phyloP scores from a whole-genome alignment of 2,888 invertebrate genomes.

The Chalcis sispes region DNA sequence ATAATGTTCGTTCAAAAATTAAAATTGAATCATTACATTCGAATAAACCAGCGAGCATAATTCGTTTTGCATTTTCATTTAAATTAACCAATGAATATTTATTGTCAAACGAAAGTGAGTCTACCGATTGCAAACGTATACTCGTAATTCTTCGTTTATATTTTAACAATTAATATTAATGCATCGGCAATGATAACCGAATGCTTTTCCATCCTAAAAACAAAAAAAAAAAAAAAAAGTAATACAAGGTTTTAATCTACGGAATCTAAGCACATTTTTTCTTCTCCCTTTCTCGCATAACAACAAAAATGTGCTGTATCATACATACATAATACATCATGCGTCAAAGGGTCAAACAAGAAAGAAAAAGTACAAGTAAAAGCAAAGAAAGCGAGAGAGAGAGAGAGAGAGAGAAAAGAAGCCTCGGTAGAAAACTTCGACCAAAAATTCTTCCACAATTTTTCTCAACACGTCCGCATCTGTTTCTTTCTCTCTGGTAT shows the following conservation, averaged over 20 bases:
- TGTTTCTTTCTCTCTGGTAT: slow-evolving; percentile 13
- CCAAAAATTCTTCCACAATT: slow-evolving; percentile 38
- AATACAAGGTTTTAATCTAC: not conserved
- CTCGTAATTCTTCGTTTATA: not conserved
- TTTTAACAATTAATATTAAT: not conserved
- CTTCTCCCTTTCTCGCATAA: not conserved
- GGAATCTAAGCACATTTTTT: not conserved
- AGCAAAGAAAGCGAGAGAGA: not conserved
- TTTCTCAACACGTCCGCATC: slow-evolving; percentile 34
- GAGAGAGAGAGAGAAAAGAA: slow-evolving; percentile 20
- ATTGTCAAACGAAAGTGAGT: too few species aligned
- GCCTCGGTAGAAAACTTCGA: slow-evolving; percentile 14
- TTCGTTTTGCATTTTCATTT: too few species aligned
- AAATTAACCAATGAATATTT: too few species aligned
- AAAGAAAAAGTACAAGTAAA: not conserved
- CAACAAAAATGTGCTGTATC: slow-evolving; percentile 3
- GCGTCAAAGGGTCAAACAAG: slow-evolving; percentile 35
- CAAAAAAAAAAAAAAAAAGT: not conserved
- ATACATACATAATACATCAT: slow-evolving; percentile 36
- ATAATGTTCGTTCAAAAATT: too few species aligned
- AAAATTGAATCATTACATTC: too few species aligned
- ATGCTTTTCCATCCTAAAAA: not conserved
- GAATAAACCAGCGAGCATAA: too few species aligned
- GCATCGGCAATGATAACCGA: not conserved
- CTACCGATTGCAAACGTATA: too few species aligned